Evolutionary conservation across 2,113 vertebrate species (phyloP), one percentile per base, ranked within the genome.

Genomic region (Melozone crissalis): DNA sequence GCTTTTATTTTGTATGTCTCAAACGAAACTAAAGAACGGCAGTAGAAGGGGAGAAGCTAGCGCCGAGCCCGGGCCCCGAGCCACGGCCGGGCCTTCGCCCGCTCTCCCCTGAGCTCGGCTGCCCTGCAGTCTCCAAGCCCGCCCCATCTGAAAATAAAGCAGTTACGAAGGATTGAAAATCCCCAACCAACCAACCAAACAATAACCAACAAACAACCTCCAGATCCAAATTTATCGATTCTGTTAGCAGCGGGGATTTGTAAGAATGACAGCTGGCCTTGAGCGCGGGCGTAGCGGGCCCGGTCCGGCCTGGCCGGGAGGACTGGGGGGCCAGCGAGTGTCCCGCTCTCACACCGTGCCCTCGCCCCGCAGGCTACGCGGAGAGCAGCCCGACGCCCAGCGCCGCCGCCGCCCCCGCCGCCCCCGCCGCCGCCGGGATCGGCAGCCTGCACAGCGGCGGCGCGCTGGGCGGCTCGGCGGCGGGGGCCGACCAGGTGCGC

Each of bases 401-500:
- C 77, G 96, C 96, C 73, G 96, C 98, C 61, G 98, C 98, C 15
- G 67, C 95, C 26, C 33, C 97, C 84, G 79, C 98, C 26, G 57
- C 95, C 33, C 66, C 98, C 90, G 97, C 98, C 14, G 98, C 98
- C 4, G 98, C 98, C 4, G 98, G 98, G 41, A 93, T 99, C 15
- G 95, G 97, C 87, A 98, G 98, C 91, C 97, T 99, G 67, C 98
- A 98, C 87, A 98, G 99, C 96, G 97, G 98, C 37, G 98, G 98
- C 59, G 98, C 98, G 18, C 90, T 99, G 92, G 98, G 98, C 19
- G 98, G 98, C 74, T 99, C 99, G 16, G 98, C 98, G 91, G 99
- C 99, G 5, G 99, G 98, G 44, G 91, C 98, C 71, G 99, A 99
- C 94, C 99, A 99, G 98, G 99, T 99, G 98, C 98, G 99, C 87